phyloP scores from a whole-genome alignment of 2,797 vertebrate genomes.

The Gambusia yucatana region DNA sequence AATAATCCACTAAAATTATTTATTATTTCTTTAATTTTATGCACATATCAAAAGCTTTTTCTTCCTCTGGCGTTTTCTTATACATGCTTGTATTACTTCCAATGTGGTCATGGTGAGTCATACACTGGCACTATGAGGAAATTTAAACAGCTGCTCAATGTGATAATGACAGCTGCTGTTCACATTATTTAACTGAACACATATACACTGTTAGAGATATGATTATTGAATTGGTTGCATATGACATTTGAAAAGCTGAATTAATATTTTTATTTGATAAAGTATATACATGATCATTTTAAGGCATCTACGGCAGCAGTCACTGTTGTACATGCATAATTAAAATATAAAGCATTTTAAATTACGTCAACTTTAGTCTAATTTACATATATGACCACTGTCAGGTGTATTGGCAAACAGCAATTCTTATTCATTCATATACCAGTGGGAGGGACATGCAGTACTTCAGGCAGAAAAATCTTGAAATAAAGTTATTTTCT shows the following conservation, averaged over 20 bases:
- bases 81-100: slow-evolving; percentile 28
- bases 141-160: slow-evolving; percentile 32
- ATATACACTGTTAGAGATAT: slow-evolving; percentile 11
- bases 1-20: slow-evolving; percentile 44
- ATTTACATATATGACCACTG: background rate
- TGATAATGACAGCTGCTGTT: slow-evolving; percentile 49
- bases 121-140: slow-evolving; percentile 18
- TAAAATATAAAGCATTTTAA: background rate
- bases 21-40: slow-evolving; percentile 40
- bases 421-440: background rate
- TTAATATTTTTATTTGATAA: slow-evolving; percentile 13
- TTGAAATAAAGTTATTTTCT: background rate
- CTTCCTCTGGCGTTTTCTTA: slow-evolving; percentile 28
- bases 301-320: too few species aligned
- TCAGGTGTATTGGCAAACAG: background rate
- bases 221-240: slow-evolving; percentile 28
- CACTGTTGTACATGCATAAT: background rate
- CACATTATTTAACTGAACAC: slow-evolving; percentile 25
- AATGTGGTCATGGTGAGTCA: slow-evolving; percentile 52
- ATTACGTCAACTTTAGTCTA: background rate
- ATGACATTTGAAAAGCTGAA: slow-evolving; percentile 28
- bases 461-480: background rate
- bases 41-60: slow-evolving; percentile 29
- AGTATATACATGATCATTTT: background rate
- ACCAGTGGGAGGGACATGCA: background rate